Conservation (phyloP, 1,140 invertebrate species). For the Saccostrea cuccullata region DNA sequence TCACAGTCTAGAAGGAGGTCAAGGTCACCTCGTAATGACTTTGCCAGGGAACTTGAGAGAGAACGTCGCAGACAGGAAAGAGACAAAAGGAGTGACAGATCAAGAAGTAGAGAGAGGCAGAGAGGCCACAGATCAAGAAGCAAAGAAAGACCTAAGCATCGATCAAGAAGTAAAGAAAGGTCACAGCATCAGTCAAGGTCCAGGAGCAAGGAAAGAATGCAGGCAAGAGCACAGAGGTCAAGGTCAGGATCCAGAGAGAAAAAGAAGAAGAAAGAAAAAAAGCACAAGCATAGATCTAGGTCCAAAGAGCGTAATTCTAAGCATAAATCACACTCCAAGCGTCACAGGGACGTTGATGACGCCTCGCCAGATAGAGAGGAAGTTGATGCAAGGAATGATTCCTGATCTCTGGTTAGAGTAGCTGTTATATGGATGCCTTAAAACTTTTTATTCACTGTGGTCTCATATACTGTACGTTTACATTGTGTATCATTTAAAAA, state of each 20-base stretch:
- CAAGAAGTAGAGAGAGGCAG: conserved; percentile 23
- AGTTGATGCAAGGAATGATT: neutral
- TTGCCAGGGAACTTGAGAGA: conserved; percentile 68
- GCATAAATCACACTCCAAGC: conserved; percentile 29
- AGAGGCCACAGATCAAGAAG: neutral
- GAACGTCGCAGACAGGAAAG: conserved; percentile 70
- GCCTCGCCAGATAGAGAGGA: conserved; percentile 13
- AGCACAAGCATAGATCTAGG: conserved; percentile 47
- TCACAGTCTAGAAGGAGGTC: conserved; percentile 43
- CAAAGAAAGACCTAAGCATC: conserved; percentile 22
- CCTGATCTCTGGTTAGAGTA: neutral
- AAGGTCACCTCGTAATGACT: conserved; percentile 59
- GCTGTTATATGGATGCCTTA: neutral
- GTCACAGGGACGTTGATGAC: neutral
- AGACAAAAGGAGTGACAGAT: conserved; percentile 56
- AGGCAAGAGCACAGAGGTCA: conserved; percentile 10
- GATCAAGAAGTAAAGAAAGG: conserved; percentile 40
- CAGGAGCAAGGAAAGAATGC: too few species aligned
- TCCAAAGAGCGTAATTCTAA: conserved; percentile 44
- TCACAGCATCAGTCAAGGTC: conserved; percentile 34
- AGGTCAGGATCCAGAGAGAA: conserved; percentile 50
- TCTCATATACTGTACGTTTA: neutral
- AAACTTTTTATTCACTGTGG: neutral
- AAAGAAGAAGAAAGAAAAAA: conserved; percentile 47
- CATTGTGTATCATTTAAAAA: neutral